Percentiles rank a stretch among this genome's conserved stretches.
These are phyloP conservation scores for Drosophila anomelani DNA, from an alignment of 2,888 invertebrate genomes.

Conservation along the genomic window DNA sequence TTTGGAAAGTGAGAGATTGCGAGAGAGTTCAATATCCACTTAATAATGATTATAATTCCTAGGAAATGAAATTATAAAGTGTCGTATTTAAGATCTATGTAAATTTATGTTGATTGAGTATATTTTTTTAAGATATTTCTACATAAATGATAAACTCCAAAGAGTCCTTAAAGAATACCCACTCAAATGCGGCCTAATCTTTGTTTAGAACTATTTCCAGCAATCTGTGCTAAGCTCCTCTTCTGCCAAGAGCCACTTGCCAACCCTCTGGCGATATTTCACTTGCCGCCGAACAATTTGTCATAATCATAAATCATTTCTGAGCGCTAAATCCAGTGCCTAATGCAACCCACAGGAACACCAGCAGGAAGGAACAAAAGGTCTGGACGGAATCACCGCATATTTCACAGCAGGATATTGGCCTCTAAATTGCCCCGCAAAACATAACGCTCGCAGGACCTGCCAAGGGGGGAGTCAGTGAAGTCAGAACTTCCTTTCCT, in stretches of 20 bases:
- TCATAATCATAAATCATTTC: conserved; percentile 82
- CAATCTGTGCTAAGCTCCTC: conserved; percentile 11
- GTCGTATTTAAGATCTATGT: neutral
- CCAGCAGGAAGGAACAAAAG: conserved; percentile 30
- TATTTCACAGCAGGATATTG: conserved; percentile 84
- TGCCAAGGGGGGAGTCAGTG: conserved; percentile 4
- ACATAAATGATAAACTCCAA: neutral
- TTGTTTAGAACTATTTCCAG: neutral
- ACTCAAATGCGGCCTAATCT: neutral
- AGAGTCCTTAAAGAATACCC: neutral
- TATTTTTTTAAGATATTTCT: too few species aligned
- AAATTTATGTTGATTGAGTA: neutral
- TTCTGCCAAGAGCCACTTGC: conserved; percentile 10
- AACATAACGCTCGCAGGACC: conserved; percentile 53
- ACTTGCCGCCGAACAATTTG: conserved; percentile 74
- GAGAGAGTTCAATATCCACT: neutral
- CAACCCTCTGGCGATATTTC: conserved; percentile 37
- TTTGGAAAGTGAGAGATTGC: neutral
- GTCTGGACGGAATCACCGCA: conserved; percentile 73
- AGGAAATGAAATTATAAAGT: neutral
- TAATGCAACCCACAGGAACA: conserved; percentile 58
- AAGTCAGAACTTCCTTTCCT: neutral
- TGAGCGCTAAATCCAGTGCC: conserved; percentile 73
- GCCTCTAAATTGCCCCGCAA: conserved; percentile 83
- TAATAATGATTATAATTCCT: neutral